These are phyloP conservation scores for Chymomyza costata DNA, from an alignment of 1,140 invertebrate genomes.

Conservation along the genomic window DNA sequence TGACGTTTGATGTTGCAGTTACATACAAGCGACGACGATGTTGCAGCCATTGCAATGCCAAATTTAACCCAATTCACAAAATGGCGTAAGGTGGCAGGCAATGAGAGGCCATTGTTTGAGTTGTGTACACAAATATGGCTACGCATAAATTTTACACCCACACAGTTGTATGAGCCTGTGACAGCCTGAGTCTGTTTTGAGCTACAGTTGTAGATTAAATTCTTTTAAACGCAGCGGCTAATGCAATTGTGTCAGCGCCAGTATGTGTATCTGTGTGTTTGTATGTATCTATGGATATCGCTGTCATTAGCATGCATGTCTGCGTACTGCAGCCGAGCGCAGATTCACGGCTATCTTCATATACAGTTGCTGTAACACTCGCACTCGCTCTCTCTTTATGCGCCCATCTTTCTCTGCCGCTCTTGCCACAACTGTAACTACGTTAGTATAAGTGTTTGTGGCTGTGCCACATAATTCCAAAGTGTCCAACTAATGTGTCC, in stretches of 20 bases:
- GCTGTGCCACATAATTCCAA: constrained; percentile 53
- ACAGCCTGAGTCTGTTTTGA: too few species aligned
- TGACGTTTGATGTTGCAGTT: constrained; percentile 27
- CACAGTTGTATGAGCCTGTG: too few species aligned
- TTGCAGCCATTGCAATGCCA: not conserved
- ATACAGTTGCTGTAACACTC: too few species aligned
- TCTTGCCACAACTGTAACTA: too few species aligned
- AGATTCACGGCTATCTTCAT: not conserved
- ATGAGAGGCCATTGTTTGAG: constrained; percentile 4
- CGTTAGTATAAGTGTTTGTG: too few species aligned
- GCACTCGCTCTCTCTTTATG: too few species aligned
- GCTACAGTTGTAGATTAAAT: constrained; percentile 37
- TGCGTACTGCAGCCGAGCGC: constrained; percentile 16
- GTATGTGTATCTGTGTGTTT: constrained; percentile 5
- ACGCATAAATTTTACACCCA: constrained; percentile 7
- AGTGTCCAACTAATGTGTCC: constrained; percentile 65
- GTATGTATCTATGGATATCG: constrained; percentile 1
- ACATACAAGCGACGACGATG: too few species aligned
- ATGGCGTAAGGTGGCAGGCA: not conserved
- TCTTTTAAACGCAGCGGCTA: constrained; percentile 35
- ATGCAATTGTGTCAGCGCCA: constrained; percentile 15
- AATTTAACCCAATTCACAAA: constrained; percentile 41
- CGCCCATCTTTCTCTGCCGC: too few species aligned
- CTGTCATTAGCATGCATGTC: constrained; percentile 61
- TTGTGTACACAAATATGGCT: constrained; percentile 4